Conservation (phyloP, 2,797 vertebrate genomes). For the Glossophaga mutica region DNA sequence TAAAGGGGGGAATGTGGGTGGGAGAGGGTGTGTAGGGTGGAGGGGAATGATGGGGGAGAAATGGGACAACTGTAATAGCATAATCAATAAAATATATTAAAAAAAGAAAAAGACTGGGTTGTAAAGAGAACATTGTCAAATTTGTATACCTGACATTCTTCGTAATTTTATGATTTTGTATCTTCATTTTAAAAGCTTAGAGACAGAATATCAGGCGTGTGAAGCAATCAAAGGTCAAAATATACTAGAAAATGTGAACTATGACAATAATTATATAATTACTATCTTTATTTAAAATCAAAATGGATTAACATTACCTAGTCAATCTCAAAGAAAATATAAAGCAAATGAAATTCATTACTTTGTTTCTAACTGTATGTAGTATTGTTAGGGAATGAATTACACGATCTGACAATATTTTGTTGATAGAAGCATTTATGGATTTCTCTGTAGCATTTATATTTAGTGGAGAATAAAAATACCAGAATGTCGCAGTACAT, state of each 20-base stretch:
- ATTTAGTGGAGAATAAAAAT: neutral
- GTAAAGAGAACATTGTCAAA: neutral
- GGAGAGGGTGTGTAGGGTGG: too few relatives aligned
- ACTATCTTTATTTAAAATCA: neutral
- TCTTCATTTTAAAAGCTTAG: constrained; percentile 41
- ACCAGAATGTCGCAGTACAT: neutral
- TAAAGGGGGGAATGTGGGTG: too few relatives aligned
- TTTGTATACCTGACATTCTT: neutral
- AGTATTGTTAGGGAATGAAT: neutral
- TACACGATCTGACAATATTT: neutral
- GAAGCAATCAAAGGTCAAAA: neutral
- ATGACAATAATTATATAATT: neutral
- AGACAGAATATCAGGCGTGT: neutral
- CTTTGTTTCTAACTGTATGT: constrained; percentile 2
- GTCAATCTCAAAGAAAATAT: neutral
- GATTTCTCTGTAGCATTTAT: neutral
- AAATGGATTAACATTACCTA: neutral
- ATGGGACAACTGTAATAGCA: too few relatives aligned
- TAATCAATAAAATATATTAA: too few relatives aligned
- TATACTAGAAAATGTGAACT: neutral
- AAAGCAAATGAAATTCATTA: neutral
- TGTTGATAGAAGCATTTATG: constrained; percentile 4
- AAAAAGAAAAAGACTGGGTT: too few relatives aligned
- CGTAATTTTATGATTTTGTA: neutral
- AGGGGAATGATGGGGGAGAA: too few relatives aligned